phyloP scores from a whole-genome alignment of 2,113 vertebrate species.

The Todiramphus saurophagus region DNA sequence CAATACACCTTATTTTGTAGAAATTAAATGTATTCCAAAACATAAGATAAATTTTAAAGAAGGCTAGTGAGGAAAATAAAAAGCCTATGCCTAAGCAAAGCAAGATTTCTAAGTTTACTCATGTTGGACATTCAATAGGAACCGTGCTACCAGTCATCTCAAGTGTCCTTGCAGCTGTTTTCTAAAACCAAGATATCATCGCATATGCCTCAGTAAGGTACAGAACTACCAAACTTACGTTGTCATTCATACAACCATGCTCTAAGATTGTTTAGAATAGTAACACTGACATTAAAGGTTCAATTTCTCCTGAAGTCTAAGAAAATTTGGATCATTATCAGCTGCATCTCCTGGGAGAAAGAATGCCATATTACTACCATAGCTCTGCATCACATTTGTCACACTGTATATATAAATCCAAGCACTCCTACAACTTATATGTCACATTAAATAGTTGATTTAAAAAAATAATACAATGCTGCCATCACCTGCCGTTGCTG shows the following conservation, averaged over 20 bases:
- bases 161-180: neutral
- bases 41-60: neutral
- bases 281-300: neutral
- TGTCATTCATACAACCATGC: neutral
- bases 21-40: neutral
- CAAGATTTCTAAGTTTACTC: neutral
- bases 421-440: neutral
- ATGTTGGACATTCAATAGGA: neutral
- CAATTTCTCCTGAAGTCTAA: neutral
- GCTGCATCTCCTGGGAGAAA: neutral
- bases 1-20: neutral
- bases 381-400: neutral
- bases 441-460: neutral
- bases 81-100: neutral
- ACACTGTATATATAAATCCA: neutral
- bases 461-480: constrained; percentile 47
- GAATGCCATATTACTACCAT: rapidly evolving
- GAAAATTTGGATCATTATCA: neutral
- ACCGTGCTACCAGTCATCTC: neutral
- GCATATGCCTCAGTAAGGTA: neutral
- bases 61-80: neutral
- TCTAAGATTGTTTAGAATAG: neutral
- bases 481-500: constrained; percentile 92
- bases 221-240: neutral
- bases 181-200: neutral